Conservation (phyloP, 1,140 invertebrate genomes). For the Danaus plexippus region DNA sequence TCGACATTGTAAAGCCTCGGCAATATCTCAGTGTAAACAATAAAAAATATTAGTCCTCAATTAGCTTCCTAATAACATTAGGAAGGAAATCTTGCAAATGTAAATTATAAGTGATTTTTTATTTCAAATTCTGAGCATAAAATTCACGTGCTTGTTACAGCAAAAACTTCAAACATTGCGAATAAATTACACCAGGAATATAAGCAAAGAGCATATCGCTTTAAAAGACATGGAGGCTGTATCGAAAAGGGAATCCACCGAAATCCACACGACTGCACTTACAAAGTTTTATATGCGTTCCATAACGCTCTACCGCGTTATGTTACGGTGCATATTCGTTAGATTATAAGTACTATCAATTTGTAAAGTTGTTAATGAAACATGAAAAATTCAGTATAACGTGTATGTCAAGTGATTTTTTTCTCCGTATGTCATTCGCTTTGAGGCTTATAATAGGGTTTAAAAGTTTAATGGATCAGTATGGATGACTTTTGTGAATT, state of each 20-base stretch:
- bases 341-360: background rate
- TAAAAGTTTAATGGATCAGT: slow-evolving; percentile 31
- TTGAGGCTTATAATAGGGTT: slow-evolving; percentile 33
- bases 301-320: slow-evolving; percentile 8
- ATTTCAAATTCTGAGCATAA: too few species aligned
- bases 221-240: background rate
- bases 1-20: too few species aligned
- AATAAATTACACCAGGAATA: too few species aligned
- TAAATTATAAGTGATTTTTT: too few species aligned
- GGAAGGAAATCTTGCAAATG: too few species aligned
- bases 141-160: too few species aligned
- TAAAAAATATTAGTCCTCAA: too few species aligned
- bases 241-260: background rate
- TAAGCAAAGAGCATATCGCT: too few species aligned
- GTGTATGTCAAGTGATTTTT: slow-evolving; percentile 35
- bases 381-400: slow-evolving; percentile 36
- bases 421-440: slow-evolving; percentile 35
- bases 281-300: slow-evolving; percentile 1
- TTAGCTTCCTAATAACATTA: too few species aligned
- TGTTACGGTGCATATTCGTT: background rate
- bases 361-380: slow-evolving; percentile 35
- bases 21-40: too few species aligned
- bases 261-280: slow-evolving; percentile 6
- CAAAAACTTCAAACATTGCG: too few species aligned
- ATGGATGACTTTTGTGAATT: too few species aligned